These are phyloP conservation scores for Eidolon dupreanum DNA, from an alignment of 2,797 vertebrate species.

Conservation along the genomic window DNA sequence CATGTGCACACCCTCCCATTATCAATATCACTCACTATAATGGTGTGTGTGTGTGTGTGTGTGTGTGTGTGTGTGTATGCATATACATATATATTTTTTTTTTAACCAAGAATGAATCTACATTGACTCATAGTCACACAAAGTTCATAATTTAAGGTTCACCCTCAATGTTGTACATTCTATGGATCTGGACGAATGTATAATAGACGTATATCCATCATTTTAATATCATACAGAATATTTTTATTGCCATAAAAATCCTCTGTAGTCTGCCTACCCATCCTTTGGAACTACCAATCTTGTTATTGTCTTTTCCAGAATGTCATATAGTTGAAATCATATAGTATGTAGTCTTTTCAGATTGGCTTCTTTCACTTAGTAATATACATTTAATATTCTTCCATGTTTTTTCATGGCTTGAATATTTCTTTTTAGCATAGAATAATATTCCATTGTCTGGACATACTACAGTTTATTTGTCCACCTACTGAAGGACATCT, in stretches of 20 bases:
- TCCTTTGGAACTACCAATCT: not conserved
- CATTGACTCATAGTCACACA: not conserved
- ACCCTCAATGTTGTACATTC: not conserved
- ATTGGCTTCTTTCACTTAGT: not conserved
- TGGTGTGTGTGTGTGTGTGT: not conserved
- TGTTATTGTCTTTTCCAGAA: not conserved
- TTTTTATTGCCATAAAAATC: not conserved
- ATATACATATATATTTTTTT: too few relatives aligned
- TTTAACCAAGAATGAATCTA: not conserved
- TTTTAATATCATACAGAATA: not conserved
- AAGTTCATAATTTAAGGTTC: not conserved
- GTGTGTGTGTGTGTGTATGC: not conserved
- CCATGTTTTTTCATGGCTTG: not conserved
- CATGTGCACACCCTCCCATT: not conserved
- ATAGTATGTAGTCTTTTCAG: not conserved
- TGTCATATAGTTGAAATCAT: not conserved
- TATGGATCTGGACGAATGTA: not conserved
- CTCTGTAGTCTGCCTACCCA: not conserved
- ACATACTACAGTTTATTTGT: not conserved
- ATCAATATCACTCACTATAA: not conserved
- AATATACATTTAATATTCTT: not conserved
- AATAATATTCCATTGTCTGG: not conserved
- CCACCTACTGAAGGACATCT: not conserved
- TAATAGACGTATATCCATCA: not conserved
- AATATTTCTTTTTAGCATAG: not conserved